Base-by-base conservation (phyloP, 2,113 vertebrate genomes). In the Brachypteracias leptosomus region DNA sequence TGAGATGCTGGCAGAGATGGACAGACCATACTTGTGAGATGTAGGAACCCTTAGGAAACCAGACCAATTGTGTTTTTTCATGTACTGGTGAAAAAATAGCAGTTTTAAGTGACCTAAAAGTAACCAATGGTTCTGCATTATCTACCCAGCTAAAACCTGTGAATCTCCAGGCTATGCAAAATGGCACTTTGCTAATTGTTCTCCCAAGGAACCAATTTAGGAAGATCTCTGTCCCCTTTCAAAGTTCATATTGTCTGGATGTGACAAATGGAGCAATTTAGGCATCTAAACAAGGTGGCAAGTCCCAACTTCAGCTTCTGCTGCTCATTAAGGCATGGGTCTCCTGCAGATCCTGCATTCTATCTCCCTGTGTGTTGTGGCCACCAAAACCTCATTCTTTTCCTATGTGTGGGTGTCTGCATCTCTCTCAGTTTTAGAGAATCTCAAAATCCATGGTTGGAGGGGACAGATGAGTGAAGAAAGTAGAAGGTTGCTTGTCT, bases 1-100 rank as follows among this genome's bases (percentile, higher is more conserved):
- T 62, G 61, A 31, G 22, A 67, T 71, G 33, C 47, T 62, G 51
- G 57, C 25, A 89, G 59, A 68, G 46, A 8, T 46, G 25, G 55
- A 74, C 7, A 58, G 54, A 76, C 40, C 68, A 59, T 12, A 21
- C 9, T 44, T 0, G 0, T 29, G 35, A 76, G 25, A 58, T 13
- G 55, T 10, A 28, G 10, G n/a, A 78, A 36, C 35, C 12, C 40
- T 54, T 73, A 42, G 42, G 65, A 87, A 77, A 55, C 6, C 38
- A 62, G 36, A 74, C 6, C 26, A 70, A 2, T 46, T 22, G 19
- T 35, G n/a, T 3, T 68, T 13, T 67, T 77, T 29, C 13, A 17
- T 8, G 8, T 40, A 77, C 49, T 26, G 22, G 9, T 19, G n/a
- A 62, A 80, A 76, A 75, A 0, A 10, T 21, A 58, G 20, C 26